phyloP scores from a whole-genome alignment of 1,140 invertebrate genomes.

The Leptinotarsa texana region DNA sequence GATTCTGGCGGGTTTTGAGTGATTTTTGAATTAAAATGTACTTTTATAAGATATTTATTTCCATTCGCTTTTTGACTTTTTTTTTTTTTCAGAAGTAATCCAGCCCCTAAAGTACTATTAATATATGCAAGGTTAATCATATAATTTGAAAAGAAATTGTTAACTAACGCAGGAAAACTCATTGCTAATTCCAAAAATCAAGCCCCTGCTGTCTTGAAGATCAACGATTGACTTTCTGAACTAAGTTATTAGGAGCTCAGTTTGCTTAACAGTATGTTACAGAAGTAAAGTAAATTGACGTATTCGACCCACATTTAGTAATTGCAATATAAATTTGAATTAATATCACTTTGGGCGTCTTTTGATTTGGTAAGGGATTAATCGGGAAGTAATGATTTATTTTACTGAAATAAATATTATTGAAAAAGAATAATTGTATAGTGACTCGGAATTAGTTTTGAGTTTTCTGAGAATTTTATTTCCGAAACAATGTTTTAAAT shows the following conservation, averaged over 20 bases:
- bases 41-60: not conserved
- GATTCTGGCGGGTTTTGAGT: not conserved
- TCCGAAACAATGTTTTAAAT: not conserved
- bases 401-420: not conserved
- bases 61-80: not conserved
- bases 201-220: not conserved
- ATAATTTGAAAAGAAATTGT: not conserved
- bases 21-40: not conserved
- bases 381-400: not conserved
- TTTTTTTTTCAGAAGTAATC: slow-evolving; percentile 25
- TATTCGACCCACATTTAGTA: not conserved
- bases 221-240: not conserved
- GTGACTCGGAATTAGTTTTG: not conserved
- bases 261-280: not conserved
- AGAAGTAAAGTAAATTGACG: not conserved
- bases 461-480: not conserved
- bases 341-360: not conserved
- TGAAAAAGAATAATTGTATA: not conserved
- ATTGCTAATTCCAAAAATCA: slow-evolving; percentile 15
- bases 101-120: not conserved
- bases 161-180: not conserved
- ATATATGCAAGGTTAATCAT: not conserved
- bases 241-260: not conserved
- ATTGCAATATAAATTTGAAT: not conserved
- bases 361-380: not conserved